Evolutionary conservation across 1,140 invertebrate genomes (phyloP).

Genomic region (Palaemon carinicauda): DNA sequence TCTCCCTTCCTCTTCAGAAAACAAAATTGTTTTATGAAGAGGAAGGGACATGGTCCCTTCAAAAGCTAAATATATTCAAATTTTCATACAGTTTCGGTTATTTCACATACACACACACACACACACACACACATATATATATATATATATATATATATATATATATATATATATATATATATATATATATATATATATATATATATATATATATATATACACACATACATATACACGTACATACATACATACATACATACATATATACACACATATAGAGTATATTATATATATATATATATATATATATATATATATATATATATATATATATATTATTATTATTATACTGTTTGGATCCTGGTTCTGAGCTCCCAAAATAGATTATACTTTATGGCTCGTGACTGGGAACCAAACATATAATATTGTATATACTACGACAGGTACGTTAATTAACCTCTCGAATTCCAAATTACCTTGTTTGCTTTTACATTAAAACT

Average conservation of each 20-base stretch:
- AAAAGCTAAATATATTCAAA: no score
- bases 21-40: no score
- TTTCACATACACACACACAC: not conserved
- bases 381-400: not conserved
- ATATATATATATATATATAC: slow-evolving; percentile 5
- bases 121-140: not conserved
- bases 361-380: not conserved
- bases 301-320: not conserved
- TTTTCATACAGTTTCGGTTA: no score
- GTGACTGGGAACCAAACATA: no score
- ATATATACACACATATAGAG: no score
- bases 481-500: no score
- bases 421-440: no score
- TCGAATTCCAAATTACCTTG: no score
- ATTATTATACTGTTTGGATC: not conserved
- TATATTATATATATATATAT: no score
- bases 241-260: not conserved
- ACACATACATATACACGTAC: not conserved
- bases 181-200: slow-evolving; percentile 9
- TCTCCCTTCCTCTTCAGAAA: no score
- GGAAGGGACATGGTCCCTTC: no score
- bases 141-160: not conserved
- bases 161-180: slow-evolving; percentile 4
- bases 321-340: not conserved
- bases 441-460: no score